Conservation (phyloP, 1,140 invertebrate genomes). For the Euschistus heros region DNA sequence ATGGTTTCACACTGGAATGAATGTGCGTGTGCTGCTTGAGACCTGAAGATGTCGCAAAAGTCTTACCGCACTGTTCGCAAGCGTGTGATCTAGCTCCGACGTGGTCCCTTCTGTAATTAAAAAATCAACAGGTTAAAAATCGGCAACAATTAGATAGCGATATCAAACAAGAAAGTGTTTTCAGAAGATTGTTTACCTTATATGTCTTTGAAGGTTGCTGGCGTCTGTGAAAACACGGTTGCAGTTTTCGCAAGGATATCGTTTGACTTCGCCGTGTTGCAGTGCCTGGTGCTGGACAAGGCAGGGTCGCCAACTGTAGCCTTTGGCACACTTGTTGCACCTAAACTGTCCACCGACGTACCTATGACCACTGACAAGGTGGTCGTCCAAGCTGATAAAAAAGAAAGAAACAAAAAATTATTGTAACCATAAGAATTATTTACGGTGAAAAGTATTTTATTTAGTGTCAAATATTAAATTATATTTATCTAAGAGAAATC, state of each 20-base stretch:
- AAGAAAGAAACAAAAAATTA: no score
- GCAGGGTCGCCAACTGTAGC: constrained; percentile 70
- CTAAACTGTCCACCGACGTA: constrained; percentile 64
- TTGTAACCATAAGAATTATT: no score
- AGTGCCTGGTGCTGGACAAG: constrained; percentile 71
- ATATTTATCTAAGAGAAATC: no score
- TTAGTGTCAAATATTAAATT: no score
- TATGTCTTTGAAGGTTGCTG: constrained; percentile 91
- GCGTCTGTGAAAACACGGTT: constrained; percentile 90
- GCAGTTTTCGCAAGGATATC: constrained; percentile 90
- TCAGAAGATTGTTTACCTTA: constrained; percentile 42
- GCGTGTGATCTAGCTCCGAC: constrained; percentile 87
- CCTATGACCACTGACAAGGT: constrained; percentile 62
- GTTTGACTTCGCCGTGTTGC: constrained; percentile 59
- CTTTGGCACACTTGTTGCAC: constrained; percentile 73
- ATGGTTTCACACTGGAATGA: constrained; percentile 96
- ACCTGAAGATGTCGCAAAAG: constrained; percentile 92
- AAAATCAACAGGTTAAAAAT: neutral
- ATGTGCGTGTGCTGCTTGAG: constrained; percentile 99
- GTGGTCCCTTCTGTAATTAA: constrained; percentile 57
- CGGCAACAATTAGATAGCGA: no score
- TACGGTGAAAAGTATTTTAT: no score
- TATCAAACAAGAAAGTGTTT: constrained; percentile 34
- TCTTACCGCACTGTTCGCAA: constrained; percentile 95
- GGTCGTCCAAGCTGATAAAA: constrained; percentile 63